Base-by-base conservation (phyloP, 2,888 invertebrate genomes). In the Dorcus hopei region DNA sequence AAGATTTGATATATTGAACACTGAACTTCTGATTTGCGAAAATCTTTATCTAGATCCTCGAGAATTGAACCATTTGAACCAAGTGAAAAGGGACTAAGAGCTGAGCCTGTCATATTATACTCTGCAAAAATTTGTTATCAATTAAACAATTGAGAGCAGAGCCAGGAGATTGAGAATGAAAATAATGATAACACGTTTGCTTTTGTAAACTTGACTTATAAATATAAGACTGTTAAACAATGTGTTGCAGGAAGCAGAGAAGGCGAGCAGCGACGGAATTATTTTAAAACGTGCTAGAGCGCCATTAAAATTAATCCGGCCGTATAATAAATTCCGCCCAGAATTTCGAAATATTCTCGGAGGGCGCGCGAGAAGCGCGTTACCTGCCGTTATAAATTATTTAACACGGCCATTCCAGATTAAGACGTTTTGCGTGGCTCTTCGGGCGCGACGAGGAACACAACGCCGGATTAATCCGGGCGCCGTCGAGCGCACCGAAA, bases 321-420 rank as follows among this genome's bases (percentile, higher is more conserved):
- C 54, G 49, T 47, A 49, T 58, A 69, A 68, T 69, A 70, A 69
- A 69, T 67, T 63, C 59, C 54, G 49, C 56, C 61, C 61, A 60
- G 61, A 68, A 63, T 64, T 65, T 63, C 65, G 56, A 59, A 64
- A 67, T 63, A 66, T 63, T 64, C 65, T 55, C 61, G 59, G 58
- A 64, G 61, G 58, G 63, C 64, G 64, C 61, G 66, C 64, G 61
- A 56, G 59, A 63, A 56, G 64, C 62, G 63, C 65, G 68, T 63
- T 68, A 69, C 68, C 69, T 68, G 67, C 68, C 60, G 65, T 70
- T 67, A 70, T 71, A 71, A 70, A 70, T 70, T 68, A 70, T 70
- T 70, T 70, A 70, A 63, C 61, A 68, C 67, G 67, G 70, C 69
- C 70, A 67, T 67, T 70, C 65, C 63, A 69, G 70, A 70, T 70